Conservation (phyloP, 2,113 vertebrate genomes). For the Deroptyus accipitrinus region DNA sequence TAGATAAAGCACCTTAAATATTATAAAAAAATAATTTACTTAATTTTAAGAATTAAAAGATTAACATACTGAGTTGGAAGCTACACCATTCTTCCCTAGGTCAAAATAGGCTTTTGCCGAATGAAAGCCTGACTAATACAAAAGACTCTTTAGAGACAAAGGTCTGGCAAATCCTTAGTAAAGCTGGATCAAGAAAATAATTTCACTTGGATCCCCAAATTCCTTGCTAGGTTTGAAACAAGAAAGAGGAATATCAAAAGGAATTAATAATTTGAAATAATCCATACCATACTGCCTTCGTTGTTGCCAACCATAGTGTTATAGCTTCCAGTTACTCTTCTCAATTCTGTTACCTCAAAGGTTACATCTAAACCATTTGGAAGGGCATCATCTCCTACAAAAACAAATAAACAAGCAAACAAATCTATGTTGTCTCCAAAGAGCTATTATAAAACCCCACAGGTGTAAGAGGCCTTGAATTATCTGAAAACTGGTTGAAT, state of each 20-base stretch:
- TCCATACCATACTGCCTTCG: constrained; percentile 93
- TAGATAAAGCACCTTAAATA: not conserved
- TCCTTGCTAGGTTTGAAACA: not conserved
- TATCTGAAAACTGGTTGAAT: not conserved
- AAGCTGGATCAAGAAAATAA: constrained; percentile 3
- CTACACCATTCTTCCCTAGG: not conserved
- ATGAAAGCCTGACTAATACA: not conserved
- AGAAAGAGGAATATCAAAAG: not conserved
- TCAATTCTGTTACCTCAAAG: constrained; percentile 91
- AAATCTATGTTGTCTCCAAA: not conserved
- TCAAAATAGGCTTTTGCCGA: not conserved
- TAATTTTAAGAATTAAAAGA: not conserved
- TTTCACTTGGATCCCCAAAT: not conserved
- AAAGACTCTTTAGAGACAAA: not conserved
- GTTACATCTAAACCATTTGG: constrained; percentile 93
- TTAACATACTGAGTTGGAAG: not conserved
- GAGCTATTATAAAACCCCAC: not conserved
- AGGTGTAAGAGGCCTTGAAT: not conserved
- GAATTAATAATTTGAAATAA: not conserved
- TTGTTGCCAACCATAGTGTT: constrained; percentile 99
- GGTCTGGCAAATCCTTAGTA: not conserved
- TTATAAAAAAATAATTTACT: not conserved
- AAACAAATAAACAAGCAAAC: not conserved
- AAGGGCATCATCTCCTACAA: constrained; percentile 85
- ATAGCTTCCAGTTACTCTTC: constrained; percentile 92